Evolutionary conservation across 1,140 invertebrate species (phyloP), one percentile per base, ranked within the genome.

Genomic region (Penaeus indicus): DNA sequence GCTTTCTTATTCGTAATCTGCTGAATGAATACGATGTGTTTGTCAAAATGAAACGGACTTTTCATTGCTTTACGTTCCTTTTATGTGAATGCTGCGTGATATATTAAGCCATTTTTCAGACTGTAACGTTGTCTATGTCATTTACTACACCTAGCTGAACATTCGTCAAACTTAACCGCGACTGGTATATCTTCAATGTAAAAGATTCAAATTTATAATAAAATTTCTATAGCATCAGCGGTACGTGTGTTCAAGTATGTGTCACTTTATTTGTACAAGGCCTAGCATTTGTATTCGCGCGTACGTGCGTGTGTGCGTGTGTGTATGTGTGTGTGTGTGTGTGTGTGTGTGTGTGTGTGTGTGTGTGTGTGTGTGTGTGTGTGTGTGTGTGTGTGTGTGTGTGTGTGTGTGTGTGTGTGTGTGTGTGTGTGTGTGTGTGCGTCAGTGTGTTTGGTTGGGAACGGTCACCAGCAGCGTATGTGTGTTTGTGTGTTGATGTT

Each of bases 331-430:
- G 16, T 72, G 19, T 22, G 67, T 72, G 67, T 72, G 67, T 72
- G 67, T 72, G 67, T 72, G 67, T 72, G 67, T 72, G 21, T 19
- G 67, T 72, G 67, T 21, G 67, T 72, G 67, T 72, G 67, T 72
- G 67, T 72, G 67, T 72, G 67, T 72, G 67, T 72, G 21, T 72
- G 67, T 72, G 67, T 72, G 67, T 72, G 67, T 72, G 67, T 72
- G 21, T 19, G 67, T 21, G 67, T 21, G 67, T 72, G 67, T 21
- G 67, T 72, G 67, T 21, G 67, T 22, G 67, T 21, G 67, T 72
- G 67, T 72, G 67, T 22, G n/a, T 69, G 27, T 69, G 67, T 32
- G 27, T 69, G 67, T 21, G 67, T 69, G 27, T 69, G 67, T 32
- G 67, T 32, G 19, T 18, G n/a, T 21, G 27, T 21, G n/a, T 21